Percentiles rank a stretch among this genome's conserved stretches.
Evolutionary conservation across 2,888 invertebrate genomes (phyloP).

Genomic region (Malthinus seriepunctatus): DNA sequence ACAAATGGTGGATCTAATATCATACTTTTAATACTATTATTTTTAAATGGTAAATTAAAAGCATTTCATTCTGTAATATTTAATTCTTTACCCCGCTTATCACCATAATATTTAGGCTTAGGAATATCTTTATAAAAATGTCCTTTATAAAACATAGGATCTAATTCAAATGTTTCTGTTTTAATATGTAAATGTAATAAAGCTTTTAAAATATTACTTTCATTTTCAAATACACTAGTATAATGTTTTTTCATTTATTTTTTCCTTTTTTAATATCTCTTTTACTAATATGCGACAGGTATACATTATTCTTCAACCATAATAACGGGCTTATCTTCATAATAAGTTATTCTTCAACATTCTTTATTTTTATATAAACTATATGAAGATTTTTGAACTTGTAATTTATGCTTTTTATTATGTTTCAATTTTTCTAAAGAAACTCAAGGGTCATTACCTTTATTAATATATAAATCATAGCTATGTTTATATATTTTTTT

Average conservation of each 20-base stretch:
- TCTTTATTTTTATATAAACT: too few species aligned
- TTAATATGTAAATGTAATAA: background rate
- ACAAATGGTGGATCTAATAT: background rate
- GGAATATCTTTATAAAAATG: background rate
- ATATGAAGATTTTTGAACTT: too few species aligned
- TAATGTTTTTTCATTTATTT: background rate
- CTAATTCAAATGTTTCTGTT: background rate
- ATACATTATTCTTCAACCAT: too few species aligned
- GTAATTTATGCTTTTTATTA: too few species aligned
- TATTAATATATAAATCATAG: too few species aligned
- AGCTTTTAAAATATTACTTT: background rate
- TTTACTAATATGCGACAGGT: too few species aligned
- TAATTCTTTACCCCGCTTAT: background rate
- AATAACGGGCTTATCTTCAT: too few species aligned
- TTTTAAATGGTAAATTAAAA: background rate
- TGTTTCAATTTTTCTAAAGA: too few species aligned
- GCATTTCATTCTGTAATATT: background rate
- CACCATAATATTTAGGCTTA: background rate
- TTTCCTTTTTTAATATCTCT: background rate
- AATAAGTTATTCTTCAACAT: too few species aligned
- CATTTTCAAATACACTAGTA: background rate
- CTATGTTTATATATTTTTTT: too few species aligned
- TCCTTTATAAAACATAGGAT: background rate
- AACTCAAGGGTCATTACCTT: too few species aligned
- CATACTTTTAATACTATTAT: background rate